phyloP scores from a whole-genome alignment of 2,113 vertebrate genomes.

The Heptranchias perlo region DNA sequence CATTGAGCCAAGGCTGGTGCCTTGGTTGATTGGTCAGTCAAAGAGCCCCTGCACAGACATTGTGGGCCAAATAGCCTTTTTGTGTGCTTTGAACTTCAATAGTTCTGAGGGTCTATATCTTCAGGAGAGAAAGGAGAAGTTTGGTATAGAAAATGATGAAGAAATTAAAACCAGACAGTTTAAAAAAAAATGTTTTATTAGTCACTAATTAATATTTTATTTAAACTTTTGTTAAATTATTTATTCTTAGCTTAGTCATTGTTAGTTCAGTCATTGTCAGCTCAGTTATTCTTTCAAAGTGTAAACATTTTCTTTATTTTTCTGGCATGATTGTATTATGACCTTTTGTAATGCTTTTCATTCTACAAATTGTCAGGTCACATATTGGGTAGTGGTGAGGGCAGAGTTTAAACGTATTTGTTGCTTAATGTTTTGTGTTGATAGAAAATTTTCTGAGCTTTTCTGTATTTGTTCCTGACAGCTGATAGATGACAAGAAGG shows the following conservation, averaged over 20 bases:
- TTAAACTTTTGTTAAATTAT: background rate
- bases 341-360: background rate
- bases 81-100: background rate
- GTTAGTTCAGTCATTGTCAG: background rate
- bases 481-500: constrained; percentile 89
- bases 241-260: background rate
- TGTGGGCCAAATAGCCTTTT: background rate
- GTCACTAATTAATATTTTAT: background rate
- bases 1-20: background rate
- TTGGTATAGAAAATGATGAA: background rate
- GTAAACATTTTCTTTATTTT: background rate
- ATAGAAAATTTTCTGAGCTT: background rate
- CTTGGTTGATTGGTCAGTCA: background rate
- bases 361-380: background rate
- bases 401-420: background rate
- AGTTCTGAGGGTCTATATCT: background rate
- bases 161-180: background rate
- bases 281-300: background rate
- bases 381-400: background rate
- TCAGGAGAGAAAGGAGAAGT: background rate
- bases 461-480: constrained; percentile 46
- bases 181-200: no score
- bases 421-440: background rate
- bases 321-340: background rate
- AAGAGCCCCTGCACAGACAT: background rate